These are phyloP conservation scores for Willisornis vidua DNA, from an alignment of 2,113 vertebrate genomes.

Conservation along the genomic window DNA sequence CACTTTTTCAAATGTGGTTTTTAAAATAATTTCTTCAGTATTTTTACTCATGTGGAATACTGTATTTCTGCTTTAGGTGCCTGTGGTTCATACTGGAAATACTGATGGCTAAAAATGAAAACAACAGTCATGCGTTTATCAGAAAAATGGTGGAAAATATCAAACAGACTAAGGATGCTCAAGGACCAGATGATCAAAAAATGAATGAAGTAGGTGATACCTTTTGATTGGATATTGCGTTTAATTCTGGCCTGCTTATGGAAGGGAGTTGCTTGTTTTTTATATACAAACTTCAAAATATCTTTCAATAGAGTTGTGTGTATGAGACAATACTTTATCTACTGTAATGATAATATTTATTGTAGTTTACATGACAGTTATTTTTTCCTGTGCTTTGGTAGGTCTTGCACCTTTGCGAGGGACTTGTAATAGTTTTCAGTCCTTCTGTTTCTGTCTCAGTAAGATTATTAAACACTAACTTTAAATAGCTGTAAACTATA, in stretches of 20 bases:
- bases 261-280: not conserved
- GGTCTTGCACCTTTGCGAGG: not conserved
- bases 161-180: conserved; percentile 97
- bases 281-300: not conserved
- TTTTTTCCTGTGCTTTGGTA: not conserved
- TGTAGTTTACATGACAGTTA: not conserved
- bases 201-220: conserved; percentile 89
- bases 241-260: not conserved
- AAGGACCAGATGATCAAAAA: conserved; percentile 90
- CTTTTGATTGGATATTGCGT: not conserved
- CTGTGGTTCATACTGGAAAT: conserved; percentile 99
- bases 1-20: not conserved
- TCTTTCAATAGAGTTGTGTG: not conserved
- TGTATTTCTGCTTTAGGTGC: conserved; percentile 76
- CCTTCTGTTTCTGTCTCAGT: not conserved
- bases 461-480: not conserved
- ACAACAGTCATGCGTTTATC: conserved; percentile 98
- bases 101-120: conserved; percentile 98
- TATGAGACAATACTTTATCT: not conserved
- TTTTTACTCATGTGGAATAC: not conserved
- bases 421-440: not conserved
- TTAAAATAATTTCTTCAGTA: not conserved
- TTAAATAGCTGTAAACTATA: not conserved
- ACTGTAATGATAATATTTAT: not conserved
- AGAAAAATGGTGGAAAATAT: conserved; percentile 99